A percentile compares a stretch with the other conserved stretches of the same genome.
phyloP scores from a whole-genome alignment of 2,888 invertebrate genomes.

The Acanthosoma haemorrhoidale region DNA sequence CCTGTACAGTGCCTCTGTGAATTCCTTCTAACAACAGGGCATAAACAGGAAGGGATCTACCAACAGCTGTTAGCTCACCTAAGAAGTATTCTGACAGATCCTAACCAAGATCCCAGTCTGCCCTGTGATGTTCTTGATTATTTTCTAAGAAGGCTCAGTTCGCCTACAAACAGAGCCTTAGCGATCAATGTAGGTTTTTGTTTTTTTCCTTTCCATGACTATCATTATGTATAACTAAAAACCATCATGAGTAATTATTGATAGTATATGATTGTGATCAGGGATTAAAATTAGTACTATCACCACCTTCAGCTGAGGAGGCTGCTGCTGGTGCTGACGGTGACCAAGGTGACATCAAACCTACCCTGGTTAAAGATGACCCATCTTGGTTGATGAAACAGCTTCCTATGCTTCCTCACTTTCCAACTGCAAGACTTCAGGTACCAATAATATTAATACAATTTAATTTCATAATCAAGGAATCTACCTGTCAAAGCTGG shows the following conservation, averaged over 20 bases:
- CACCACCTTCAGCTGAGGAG: conserved; percentile 49
- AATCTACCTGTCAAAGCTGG: no score
- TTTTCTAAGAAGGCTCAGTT: conserved; percentile 77
- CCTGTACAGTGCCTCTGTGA: conserved; percentile 98
- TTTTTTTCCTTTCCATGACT: not conserved
- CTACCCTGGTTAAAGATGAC: conserved; percentile 45
- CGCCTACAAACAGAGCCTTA: conserved; percentile 68
- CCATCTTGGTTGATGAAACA: conserved; percentile 57
- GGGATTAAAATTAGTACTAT: conserved; percentile 68
- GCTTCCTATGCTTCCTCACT: conserved; percentile 72
- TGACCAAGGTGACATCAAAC: conserved; percentile 45
- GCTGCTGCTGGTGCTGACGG: no score
- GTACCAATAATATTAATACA: no score
- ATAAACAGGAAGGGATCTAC: conserved; percentile 66
- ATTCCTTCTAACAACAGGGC: conserved; percentile 68
- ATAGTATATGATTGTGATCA: no score
- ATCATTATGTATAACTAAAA: not conserved
- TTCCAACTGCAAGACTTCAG: conserved; percentile 63
- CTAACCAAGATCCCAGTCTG: conserved; percentile 53
- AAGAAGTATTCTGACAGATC: conserved; percentile 54
- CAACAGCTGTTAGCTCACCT: conserved; percentile 66
- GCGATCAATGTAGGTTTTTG: conserved; percentile 57
- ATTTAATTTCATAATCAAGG: no score
- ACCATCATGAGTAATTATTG: conserved; percentile 32
- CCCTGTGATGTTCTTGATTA: conserved; percentile 85